Percentiles rank a stretch among this genome's conserved stretches.
These are phyloP conservation scores for Acropternis orthonyx DNA, from an alignment of 2,797 vertebrate genomes.

Conservation along the genomic window DNA sequence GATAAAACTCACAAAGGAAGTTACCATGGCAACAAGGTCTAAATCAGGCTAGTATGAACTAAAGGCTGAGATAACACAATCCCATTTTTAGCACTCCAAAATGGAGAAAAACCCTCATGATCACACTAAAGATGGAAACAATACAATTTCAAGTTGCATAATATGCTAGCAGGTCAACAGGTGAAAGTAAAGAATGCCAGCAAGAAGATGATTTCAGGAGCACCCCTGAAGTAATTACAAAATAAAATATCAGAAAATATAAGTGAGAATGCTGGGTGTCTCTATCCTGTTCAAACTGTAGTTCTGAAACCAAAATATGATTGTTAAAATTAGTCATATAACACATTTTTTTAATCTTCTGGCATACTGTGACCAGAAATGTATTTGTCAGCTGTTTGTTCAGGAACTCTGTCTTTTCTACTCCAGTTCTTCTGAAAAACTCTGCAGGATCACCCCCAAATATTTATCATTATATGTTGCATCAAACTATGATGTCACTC, in stretches of 20 bases:
- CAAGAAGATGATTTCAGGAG: background rate
- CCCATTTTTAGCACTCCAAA: constrained; percentile 48
- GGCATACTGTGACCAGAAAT: background rate
- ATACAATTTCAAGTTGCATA: background rate
- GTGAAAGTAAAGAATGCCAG: background rate
- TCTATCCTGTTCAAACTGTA: background rate
- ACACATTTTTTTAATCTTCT: background rate
- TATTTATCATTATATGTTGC: background rate
- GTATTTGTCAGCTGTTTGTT: background rate
- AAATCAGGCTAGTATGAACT: constrained; percentile 50
- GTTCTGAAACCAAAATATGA: background rate
- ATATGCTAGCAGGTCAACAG: background rate
- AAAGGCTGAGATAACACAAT: constrained; percentile 44
- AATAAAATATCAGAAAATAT: background rate
- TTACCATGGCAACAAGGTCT: constrained; percentile 66
- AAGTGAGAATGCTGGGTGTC: background rate
- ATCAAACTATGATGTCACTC: background rate
- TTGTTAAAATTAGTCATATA: background rate
- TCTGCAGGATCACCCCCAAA: background rate
- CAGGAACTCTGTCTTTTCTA: background rate
- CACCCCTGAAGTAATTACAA: background rate
- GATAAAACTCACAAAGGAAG: constrained; percentile 25
- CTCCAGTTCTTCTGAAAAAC: background rate
- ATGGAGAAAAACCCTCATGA: constrained; percentile 10
- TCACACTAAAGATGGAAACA: constrained; percentile 15